These are phyloP conservation scores for Bubo scandiacus DNA, from an alignment of 2,113 vertebrate species.

Conservation along the genomic window DNA sequence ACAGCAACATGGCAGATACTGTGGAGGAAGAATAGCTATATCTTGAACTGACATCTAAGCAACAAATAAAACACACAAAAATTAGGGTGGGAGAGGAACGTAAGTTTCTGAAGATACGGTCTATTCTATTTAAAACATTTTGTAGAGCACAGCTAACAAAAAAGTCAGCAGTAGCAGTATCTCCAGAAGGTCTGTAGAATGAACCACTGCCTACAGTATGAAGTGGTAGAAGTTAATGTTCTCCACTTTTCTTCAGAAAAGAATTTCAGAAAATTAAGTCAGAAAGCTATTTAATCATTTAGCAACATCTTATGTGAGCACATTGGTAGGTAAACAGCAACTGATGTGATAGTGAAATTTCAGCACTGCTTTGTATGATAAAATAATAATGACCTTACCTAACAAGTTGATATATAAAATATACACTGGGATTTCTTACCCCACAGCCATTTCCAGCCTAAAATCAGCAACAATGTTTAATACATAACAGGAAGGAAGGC, in stretches of 20 bases:
- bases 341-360: background rate
- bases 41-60: background rate
- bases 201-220: rapidly evolving
- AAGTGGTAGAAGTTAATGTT: background rate
- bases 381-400: constrained; percentile 55
- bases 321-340: background rate
- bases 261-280: background rate
- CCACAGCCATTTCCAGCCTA: background rate
- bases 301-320: background rate
- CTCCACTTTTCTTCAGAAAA: background rate
- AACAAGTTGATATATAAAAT: constrained; percentile 49
- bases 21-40: background rate
- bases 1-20: background rate
- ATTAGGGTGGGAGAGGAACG: background rate
- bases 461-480: background rate
- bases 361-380: background rate
- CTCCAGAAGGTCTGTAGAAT: background rate
- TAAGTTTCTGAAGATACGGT: background rate
- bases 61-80: background rate
- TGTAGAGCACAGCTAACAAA: background rate
- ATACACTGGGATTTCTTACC: constrained; percentile 38
- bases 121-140: background rate
- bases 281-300: constrained; percentile 13
- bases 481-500: background rate
- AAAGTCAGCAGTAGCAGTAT: background rate